Evolutionary conservation across 2,113 vertebrate species (phyloP), one percentile per base, ranked within the genome.

Genomic region (Platysteira castanea): DNA sequence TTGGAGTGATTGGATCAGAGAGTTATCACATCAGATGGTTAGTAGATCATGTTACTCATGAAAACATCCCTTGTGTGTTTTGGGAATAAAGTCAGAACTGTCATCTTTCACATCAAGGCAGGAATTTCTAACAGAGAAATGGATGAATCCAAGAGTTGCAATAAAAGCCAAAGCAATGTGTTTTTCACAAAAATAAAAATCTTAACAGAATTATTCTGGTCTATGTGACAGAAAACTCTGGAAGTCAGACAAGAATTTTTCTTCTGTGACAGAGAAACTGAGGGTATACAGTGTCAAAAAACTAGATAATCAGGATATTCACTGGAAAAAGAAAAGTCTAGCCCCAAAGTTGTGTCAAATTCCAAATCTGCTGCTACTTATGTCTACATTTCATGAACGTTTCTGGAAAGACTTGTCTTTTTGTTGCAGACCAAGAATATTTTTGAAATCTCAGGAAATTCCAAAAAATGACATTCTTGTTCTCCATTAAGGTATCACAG

Each of bases 381-480:
- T 9, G 41, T 60, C 35, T 63, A 41, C 6, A 39, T 90, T 80
- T 77, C 33, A 41, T 26, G 8, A 82, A n/a, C 13, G n/a, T 54
- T 77, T 92, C 60, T 86, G 52, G 42, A 63, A 94, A 88, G 59
- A 41, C 10, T 76, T 71, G 9, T 50, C 67, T 31, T 46, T 86
- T 47, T 3, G 2, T 47, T 81, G 56, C 13, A 64, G 64, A 87
- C 41, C 13, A 52, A 59, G 76, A 91, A 56, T 70, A 95, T 86
- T 95, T 92, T 75, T 87, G 28, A 87, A 91, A 96, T 91, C 64
- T 81, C 60, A 81, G 33, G 86, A 89, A 91, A 78, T 71, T 84
- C 44, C 1, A 3, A 63, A 53, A 92, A 82, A 89, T 64, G 33
- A 82, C 56, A 56, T 87, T 94, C 78, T 75, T 95, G 68, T 89